Percentiles rank a stretch among this genome's conserved stretches.
Conservation (phyloP, 2,113 vertebrate genomes). For the Anhinga anhinga region DNA sequence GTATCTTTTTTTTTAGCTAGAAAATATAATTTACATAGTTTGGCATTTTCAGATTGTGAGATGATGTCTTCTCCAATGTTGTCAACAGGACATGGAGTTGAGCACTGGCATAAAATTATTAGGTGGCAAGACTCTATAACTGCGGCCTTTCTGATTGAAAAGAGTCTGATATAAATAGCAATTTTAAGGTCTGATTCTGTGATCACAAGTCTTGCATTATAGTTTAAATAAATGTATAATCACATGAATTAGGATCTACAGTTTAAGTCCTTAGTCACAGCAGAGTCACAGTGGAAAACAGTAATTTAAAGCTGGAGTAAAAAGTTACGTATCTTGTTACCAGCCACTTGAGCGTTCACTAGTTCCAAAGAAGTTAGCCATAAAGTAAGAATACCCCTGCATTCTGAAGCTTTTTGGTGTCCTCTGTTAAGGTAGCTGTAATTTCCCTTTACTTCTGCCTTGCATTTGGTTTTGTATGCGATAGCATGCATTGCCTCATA, state of each 20-base stretch:
- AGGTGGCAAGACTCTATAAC: neutral
- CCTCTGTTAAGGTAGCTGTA: neutral
- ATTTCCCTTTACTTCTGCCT: neutral
- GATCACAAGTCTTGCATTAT: neutral
- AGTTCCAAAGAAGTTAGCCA: neutral
- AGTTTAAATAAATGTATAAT: constrained; percentile 1
- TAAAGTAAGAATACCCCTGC: neutral
- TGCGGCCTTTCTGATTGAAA: neutral
- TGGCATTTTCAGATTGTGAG: neutral
- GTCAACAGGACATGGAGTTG: neutral
- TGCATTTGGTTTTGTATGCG: neutral
- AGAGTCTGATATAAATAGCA: neutral
- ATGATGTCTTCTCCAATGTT: neutral
- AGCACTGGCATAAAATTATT: neutral
- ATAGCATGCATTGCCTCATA: neutral
- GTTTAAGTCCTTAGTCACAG: neutral
- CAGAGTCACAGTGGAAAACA: neutral
- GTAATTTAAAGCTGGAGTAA: neutral
- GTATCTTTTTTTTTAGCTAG: neutral
- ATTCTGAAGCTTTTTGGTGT: neutral
- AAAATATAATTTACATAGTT: neutral
- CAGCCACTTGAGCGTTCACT: neutral
- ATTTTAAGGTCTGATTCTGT: neutral
- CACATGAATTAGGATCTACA: neutral
- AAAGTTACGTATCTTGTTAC: neutral